These are phyloP conservation scores for Cryptoblepharus egeriae DNA, from an alignment of 2,797 vertebrate species.

Conservation along the genomic window DNA sequence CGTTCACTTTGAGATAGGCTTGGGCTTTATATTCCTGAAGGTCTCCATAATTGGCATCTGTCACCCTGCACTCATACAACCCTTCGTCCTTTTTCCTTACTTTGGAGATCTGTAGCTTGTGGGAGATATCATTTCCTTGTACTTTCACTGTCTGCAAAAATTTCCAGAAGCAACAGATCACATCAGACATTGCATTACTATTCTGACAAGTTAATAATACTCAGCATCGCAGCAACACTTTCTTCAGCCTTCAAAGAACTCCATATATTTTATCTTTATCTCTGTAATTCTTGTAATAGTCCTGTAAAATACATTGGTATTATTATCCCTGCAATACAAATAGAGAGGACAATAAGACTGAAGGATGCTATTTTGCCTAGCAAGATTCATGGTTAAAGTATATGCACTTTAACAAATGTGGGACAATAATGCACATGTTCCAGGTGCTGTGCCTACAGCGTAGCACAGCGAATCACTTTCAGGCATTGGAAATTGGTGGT, in stretches of 20 bases:
- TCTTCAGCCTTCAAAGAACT: not conserved
- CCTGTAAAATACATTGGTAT: not conserved
- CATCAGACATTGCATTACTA: not conserved
- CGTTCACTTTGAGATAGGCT: constrained; percentile 89
- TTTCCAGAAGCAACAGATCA: constrained; percentile 34
- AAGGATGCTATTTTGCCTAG: not conserved
- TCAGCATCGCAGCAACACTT: not conserved
- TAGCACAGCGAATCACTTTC: not conserved
- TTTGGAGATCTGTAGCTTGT: constrained; percentile 95
- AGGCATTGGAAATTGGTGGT: not conserved
- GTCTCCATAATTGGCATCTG: constrained; percentile 91
- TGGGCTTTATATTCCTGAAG: constrained; percentile 94
- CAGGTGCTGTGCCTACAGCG: not conserved
- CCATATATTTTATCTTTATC: not conserved
- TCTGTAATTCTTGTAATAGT: not conserved
- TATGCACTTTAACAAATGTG: not conserved
- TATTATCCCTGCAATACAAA: not conserved
- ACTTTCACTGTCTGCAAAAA: constrained; percentile 94
- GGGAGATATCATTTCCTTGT: constrained; percentile 96
- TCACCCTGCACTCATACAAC: constrained; percentile 93
- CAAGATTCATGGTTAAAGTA: too few species aligned
- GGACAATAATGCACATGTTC: not conserved
- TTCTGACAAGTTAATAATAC: not conserved
- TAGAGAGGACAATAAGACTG: not conserved
- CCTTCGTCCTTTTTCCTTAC: constrained; percentile 93